Evolutionary conservation across 1,140 invertebrate genomes (phyloP).

Genomic region (Chlorops oryzae): DNA sequence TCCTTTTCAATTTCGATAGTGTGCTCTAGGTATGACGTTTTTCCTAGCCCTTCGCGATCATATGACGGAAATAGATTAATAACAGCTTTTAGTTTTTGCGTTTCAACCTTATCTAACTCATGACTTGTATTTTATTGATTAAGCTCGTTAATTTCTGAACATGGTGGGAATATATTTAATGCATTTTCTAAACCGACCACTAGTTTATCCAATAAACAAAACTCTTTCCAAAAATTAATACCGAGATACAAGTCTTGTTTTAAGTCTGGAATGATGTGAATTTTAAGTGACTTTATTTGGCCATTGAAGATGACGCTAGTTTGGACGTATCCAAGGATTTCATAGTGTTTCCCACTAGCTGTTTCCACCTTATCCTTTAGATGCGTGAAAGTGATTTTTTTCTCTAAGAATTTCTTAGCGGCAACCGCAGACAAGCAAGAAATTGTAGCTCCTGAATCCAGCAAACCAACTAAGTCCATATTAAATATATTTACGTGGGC

Average conservation of each 20-base stretch:
- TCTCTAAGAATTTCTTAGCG: not conserved
- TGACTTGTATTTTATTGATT: too few relatives aligned
- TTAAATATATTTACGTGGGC: conserved; percentile 1
- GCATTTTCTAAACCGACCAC: not conserved
- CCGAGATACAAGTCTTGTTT: conserved; percentile 11
- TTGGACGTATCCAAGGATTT: not conserved
- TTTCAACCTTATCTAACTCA: not conserved
- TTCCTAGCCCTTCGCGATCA: not conserved
- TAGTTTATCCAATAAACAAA: conserved; percentile 1
- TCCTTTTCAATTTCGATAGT: not conserved
- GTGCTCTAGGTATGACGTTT: not conserved
- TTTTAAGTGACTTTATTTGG: conserved; percentile 1
- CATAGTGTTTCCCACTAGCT: conserved; percentile 7
- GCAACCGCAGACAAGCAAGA: conserved; percentile 7
- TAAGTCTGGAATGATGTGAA: conserved; percentile 10
- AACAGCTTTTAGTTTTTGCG: not conserved
- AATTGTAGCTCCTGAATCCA: conserved; percentile 13
- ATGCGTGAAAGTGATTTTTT: not conserved
- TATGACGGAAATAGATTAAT: conserved; percentile 4
- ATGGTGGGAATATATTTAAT: not conserved
- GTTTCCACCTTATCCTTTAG: not conserved
- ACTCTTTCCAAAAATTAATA: conserved; percentile 15
- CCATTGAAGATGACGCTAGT: conserved; percentile 10
- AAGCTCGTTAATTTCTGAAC: too few relatives aligned
- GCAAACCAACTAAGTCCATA: not conserved